These are phyloP conservation scores for Odontophorus gujanensis DNA, from an alignment of 2,113 vertebrate genomes.

Conservation along the genomic window DNA sequence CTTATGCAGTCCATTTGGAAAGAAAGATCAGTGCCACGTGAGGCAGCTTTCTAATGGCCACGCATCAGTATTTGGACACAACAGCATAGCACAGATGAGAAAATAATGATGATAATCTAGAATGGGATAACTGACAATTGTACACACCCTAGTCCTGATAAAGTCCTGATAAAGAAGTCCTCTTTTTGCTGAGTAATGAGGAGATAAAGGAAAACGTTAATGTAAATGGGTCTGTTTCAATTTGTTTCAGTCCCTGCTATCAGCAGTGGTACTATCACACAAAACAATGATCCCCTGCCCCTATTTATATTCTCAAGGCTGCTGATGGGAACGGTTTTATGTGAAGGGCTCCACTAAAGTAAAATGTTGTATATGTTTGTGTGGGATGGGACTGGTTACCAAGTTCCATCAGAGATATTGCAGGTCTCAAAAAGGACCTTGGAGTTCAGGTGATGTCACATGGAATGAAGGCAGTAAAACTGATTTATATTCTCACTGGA, in stretches of 20 bases:
- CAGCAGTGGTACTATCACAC: background rate
- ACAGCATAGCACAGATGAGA: background rate
- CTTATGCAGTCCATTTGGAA: background rate
- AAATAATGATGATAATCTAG: background rate
- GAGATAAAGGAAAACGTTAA: background rate
- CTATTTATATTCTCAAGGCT: rapidly evolving
- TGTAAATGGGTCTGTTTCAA: rapidly evolving
- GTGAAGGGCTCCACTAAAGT: background rate
- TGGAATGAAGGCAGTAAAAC: background rate
- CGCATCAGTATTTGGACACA: background rate
- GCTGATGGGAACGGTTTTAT: background rate
- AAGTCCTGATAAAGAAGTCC: background rate
- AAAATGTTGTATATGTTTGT: rapidly evolving
- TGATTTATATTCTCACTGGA: background rate
- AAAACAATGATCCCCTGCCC: background rate
- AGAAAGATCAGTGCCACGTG: rapidly evolving
- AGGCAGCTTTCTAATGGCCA: background rate
- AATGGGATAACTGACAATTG: background rate
- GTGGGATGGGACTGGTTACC: background rate
- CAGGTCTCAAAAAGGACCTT: background rate
- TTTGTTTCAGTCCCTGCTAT: background rate
- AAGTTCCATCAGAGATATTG: background rate
- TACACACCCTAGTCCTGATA: background rate
- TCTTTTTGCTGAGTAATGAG: background rate
- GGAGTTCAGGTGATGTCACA: background rate